These are phyloP conservation scores for Drosophila mayaguana DNA, from an alignment of 2,888 invertebrate species.

Conservation along the genomic window DNA sequence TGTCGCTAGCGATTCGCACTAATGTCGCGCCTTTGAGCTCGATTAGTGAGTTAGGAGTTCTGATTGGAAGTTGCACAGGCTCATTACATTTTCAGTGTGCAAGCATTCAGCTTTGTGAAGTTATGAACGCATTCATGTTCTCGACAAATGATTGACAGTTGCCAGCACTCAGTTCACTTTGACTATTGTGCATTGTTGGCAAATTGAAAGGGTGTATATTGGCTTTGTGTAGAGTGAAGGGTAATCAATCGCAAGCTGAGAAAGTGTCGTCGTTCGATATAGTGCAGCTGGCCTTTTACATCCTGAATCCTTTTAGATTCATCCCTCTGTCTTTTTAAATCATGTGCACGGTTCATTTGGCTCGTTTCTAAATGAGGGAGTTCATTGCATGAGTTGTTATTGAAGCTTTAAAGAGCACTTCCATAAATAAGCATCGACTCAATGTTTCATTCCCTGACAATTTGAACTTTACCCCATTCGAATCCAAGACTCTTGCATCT, in stretches of 20 bases:
- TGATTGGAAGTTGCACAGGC: background rate
- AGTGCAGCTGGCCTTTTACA: background rate
- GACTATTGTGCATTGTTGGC: background rate
- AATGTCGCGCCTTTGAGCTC: background rate
- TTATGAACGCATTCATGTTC: background rate
- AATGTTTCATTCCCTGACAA: background rate
- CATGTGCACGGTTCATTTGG: background rate
- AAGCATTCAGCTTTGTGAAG: background rate
- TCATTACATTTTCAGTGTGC: background rate
- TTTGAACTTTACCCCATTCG: background rate
- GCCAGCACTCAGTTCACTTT: background rate
- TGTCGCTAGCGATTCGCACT: background rate
- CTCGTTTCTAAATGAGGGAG: no score
- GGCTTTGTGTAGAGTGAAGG: background rate
- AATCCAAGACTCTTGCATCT: slow-evolving; percentile 1
- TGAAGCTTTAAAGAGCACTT: no score
- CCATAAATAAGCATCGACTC: background rate
- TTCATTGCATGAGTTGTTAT: no score
- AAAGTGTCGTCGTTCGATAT: background rate
- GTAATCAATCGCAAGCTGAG: background rate
- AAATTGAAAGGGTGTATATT: background rate
- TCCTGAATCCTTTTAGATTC: background rate
- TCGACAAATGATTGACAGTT: slow-evolving; percentile 1
- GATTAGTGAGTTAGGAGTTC: slow-evolving; percentile 2
- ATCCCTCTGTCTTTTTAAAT: background rate